A percentile compares a stretch with the other conserved stretches of the same genome.
Conservation (phyloP, 2,888 invertebrate genomes). For the Allacma fusca region DNA sequence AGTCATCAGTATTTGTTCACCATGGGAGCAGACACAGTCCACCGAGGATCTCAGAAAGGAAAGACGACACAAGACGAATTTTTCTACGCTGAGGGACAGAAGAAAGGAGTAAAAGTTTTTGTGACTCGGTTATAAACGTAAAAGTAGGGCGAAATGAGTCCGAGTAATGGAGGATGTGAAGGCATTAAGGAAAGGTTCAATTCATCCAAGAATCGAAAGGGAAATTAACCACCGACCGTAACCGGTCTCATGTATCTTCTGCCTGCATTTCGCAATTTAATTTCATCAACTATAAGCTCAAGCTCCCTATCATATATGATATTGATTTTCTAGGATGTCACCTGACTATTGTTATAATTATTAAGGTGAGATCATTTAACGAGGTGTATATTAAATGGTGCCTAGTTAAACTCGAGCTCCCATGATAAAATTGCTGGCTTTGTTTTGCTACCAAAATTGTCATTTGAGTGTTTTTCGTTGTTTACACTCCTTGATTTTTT, state of each 20-base stretch:
- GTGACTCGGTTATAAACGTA: slow-evolving; percentile 8
- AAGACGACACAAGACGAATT: neutral
- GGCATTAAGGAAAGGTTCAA: neutral
- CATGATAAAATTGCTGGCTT: no score
- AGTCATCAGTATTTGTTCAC: neutral
- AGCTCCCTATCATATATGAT: no score
- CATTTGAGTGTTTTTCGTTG: neutral
- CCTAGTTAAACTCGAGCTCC: no score
- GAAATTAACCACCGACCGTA: neutral
- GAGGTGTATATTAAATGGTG: no score
- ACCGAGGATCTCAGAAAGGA: neutral
- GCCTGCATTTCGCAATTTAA: neutral
- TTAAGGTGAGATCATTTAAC: no score
- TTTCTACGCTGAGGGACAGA: neutral
- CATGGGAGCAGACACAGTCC: neutral
- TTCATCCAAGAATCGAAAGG: neutral
- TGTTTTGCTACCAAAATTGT: no score
- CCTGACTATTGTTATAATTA: no score
- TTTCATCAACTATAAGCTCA: neutral
- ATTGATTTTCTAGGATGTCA: no score
- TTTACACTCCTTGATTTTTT: no score
- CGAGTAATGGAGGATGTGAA: neutral
- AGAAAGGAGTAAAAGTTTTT: slow-evolving; percentile 5
- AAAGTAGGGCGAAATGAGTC: slow-evolving; percentile 2
- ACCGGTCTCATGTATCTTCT: neutral